phyloP scores from a whole-genome alignment of 2,888 invertebrate species.

The Sisyra nigra region DNA sequence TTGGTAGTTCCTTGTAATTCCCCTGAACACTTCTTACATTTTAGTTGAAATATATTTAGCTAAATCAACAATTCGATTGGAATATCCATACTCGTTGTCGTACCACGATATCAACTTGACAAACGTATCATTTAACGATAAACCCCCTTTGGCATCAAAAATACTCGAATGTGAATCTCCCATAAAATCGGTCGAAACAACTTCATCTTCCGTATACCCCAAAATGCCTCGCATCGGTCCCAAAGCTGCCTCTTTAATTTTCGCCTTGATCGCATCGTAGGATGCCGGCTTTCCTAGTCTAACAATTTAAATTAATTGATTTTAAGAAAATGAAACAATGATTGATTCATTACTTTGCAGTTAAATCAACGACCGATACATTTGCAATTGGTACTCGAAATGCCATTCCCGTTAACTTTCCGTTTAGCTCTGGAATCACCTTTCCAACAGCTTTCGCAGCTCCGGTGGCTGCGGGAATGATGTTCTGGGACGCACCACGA shows the following conservation, averaged over 20 bases:
- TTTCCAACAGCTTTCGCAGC: constrained; percentile 71
- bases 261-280: constrained; percentile 80
- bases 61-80: constrained; percentile 60
- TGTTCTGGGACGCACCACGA: constrained; percentile 52
- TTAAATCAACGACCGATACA: constrained; percentile 68
- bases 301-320: constrained; percentile 37
- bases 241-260: constrained; percentile 58
- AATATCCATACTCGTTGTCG: constrained; percentile 78
- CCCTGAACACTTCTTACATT: not conserved
- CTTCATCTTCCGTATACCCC: constrained; percentile 52
- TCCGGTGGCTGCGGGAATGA: constrained; percentile 59
- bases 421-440: constrained; percentile 63
- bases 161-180: constrained; percentile 53
- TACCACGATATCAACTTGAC: constrained; percentile 78
- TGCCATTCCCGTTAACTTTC: constrained; percentile 62
- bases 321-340: too few species aligned
- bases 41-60: constrained; percentile 24
- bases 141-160: constrained; percentile 63
- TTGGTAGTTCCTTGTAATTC: too few species aligned
- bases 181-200: constrained; percentile 55
- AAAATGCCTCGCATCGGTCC: constrained; percentile 42
- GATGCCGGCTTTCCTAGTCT: constrained; percentile 71
- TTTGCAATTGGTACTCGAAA: constrained; percentile 69
- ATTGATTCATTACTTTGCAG: constrained; percentile 24
- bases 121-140: constrained; percentile 57